Evolutionary conservation across 2,113 vertebrate species (phyloP), one percentile per base, ranked within the genome.

Genomic region (Typhlomys cinereus): DNA sequence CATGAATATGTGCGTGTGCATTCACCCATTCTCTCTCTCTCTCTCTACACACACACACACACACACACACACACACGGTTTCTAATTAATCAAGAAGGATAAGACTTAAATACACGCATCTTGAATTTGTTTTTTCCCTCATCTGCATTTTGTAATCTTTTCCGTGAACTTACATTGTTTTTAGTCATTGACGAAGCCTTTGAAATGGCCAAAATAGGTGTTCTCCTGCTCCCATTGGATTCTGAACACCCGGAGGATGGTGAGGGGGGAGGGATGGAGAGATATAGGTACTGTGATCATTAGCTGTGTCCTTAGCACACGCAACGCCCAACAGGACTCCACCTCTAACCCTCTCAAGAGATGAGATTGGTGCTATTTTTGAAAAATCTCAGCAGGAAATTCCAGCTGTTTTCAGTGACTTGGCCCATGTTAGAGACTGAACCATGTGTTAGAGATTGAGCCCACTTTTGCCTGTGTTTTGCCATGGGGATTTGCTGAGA

Each of bases 331-430:
- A 2, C 23, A 27, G 67, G 82, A 46, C 50, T 83, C 73, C 29
- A 1, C 20, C 64, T 7, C 1, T 81, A 25, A 2, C 4, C 18
- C 82, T 14, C 44, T 0, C 57, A 14, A 70, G 46, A 89, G 52
- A 25, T 48, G 74, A 64, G 80, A 34, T 71, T n/a, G 14, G 34
- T 48, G 20, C 82, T 91, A 17, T 92, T 88, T n/a, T 89, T 41
- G 67, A 90, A 85, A 94, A 62, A 59, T 59, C 17, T 76, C 48
- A 78, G 71, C 85, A 95, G 92, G 69, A 92, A 94, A 92, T 86
- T 88, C 64, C 79, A 64, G 64, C 34, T 89, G 84, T 93, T 81
- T 54, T 57, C 21, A 67, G 74, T 44, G 71, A 29, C 74, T 71
- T 88, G 57, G 31, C 88, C 91, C 62, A 8, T 70, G 0, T 82